Evolutionary conservation across 2,797 vertebrate species (phyloP), one percentile per base, ranked within the genome.

Genomic region (Ciconia nigra): DNA sequence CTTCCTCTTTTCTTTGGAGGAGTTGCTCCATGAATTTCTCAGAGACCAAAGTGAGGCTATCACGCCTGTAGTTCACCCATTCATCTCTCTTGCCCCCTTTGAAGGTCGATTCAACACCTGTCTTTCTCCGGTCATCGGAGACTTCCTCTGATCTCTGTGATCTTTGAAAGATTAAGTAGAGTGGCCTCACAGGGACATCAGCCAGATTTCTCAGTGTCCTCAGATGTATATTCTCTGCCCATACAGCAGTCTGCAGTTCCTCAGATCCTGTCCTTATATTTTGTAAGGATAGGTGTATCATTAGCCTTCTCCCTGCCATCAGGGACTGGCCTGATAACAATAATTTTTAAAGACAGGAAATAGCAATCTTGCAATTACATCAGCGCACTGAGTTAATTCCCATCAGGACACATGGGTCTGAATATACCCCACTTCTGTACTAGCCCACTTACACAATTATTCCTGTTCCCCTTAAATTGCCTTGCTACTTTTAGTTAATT

Each of bases 211-310:
- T 82, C 12, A 29, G 8, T 42, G 35, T 77, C 41, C 12, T 47
- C 8, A 13, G 4, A 20, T 33, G 11, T 13, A 59, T 25, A 5
- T 3, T 35, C 3, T 41, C 21, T 44, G 21, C 22, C 54, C 12
- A 5, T 31, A 37, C 3, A 33, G 7, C 15, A 51, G 4, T 21
- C 15, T 52, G 26, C 22, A 37, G 22, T n/a, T 71, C 42, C 55
- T 82, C 37, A 78, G 46, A 61, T 44, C 14, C 11, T 47, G 10
- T 73, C 11, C 15, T 54, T 54, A 59, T 13, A 16, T 83, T 82
- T 61, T 42, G 13, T 31, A 47, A 72, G 13, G 7, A 51, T 2
- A 42, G 19, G 11, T 3, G 5, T 35, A 46, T 3, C 1, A 1
- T 35, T 41, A 66, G 15, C 4, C 5, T 73, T 62, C n/a, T 25